Conservation (phyloP, 2,113 vertebrate species). For the Xyrauchen texanus region DNA sequence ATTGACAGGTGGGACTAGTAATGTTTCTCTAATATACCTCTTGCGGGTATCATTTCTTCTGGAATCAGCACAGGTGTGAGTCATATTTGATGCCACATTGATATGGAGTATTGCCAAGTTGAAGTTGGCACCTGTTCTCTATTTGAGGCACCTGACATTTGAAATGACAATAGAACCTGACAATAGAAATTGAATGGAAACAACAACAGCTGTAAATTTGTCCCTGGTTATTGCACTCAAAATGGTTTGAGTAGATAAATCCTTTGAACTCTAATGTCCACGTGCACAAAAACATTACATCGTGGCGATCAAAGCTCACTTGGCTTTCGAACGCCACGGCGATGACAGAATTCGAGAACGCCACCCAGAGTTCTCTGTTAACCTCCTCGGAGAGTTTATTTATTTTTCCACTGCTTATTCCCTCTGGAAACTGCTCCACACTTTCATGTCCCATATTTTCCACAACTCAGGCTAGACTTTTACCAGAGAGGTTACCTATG, state of each 20-base stretch:
- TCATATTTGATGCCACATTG: conserved; percentile 18
- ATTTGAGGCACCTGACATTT: no score
- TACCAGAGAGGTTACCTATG: conserved; percentile 7
- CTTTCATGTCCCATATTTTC: conserved; percentile 6
- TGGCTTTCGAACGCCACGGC: conserved; percentile 39
- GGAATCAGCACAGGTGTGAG: conserved; percentile 17
- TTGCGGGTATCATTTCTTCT: conserved; percentile 35
- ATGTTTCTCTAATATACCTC: conserved; percentile 24
- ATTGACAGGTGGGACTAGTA: conserved; percentile 33
- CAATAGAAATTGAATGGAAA: conserved; percentile 35
- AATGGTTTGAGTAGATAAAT: conserved; percentile 42
- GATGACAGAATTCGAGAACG: conserved; percentile 55
- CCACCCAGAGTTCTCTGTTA: conserved; percentile 37
- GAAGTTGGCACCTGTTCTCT: not conserved
- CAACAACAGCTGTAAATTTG: conserved; percentile 44
- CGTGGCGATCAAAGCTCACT: conserved; percentile 54
- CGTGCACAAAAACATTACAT: not conserved
- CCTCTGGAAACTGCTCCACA: not conserved
- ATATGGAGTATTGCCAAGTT: conserved; percentile 13
- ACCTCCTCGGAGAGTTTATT: not conserved
- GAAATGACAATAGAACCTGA: not conserved
- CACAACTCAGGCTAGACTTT: not conserved
- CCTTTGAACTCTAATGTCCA: conserved; percentile 14
- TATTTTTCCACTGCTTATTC: conserved; percentile 24
- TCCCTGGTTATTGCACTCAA: conserved; percentile 46